Percentiles rank a stretch among this genome's conserved stretches.
These are phyloP conservation scores for Gallinago solitaria DNA, from an alignment of 2,797 vertebrate species.

Conservation along the genomic window DNA sequence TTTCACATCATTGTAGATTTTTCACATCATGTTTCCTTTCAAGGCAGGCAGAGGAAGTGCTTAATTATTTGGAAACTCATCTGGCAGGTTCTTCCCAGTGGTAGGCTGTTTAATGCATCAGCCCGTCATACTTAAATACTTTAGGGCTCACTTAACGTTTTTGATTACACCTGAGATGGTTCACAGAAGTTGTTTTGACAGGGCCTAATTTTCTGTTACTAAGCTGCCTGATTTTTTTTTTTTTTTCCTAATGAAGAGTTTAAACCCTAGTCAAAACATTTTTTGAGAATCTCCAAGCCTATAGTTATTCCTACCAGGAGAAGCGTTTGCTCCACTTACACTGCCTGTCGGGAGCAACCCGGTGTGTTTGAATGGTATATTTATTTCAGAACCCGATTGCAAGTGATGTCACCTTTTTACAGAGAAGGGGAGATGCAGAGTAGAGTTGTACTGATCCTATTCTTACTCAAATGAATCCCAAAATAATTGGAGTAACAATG, in stretches of 20 bases:
- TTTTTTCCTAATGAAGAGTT: neutral
- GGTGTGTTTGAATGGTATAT: neutral
- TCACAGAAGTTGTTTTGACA: conserved; percentile 39
- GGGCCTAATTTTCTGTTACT: conserved; percentile 14
- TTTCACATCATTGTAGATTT: neutral
- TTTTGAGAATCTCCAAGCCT: neutral
- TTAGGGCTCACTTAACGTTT: neutral
- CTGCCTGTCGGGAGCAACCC: neutral
- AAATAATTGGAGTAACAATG: neutral
- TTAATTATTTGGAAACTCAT: conserved; percentile 41
- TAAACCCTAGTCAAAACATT: conserved; percentile 5
- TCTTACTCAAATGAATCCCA: neutral
- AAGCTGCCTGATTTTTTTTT: neutral
- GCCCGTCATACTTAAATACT: neutral
- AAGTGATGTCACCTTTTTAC: neutral
- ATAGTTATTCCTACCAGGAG: neutral
- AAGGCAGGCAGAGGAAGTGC: neutral
- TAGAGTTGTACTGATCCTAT: neutral
- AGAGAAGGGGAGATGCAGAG: neutral
- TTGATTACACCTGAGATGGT: conserved; percentile 24
- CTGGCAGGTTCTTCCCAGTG: neutral
- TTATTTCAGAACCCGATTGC: neutral
- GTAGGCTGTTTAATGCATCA: conserved; percentile 21
- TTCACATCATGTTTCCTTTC: neutral
- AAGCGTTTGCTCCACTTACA: fast-evolving